A percentile compares a stretch with the other conserved stretches of the same genome.
Evolutionary conservation across 2,113 vertebrate genomes (phyloP).

Genomic region (Xenopus laevis): DNA sequence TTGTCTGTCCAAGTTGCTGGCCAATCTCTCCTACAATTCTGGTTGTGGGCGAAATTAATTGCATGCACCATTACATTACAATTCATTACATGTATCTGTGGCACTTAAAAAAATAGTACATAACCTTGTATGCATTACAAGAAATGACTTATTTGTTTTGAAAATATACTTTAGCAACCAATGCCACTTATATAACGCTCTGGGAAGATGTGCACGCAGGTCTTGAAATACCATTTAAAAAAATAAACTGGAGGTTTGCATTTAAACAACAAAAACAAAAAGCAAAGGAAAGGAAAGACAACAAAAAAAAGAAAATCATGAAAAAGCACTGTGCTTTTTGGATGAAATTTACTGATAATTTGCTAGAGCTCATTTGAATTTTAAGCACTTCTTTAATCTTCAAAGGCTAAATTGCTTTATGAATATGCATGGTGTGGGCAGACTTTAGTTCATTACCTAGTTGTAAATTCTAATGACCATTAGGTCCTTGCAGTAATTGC

Average conservation of each 20-base stretch:
- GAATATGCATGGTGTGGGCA: conserved; percentile 99
- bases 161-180: no score
- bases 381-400: conserved; percentile 99
- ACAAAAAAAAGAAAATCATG: conserved; percentile 78
- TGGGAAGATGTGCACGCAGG: no score
- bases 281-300: conserved; percentile 45
- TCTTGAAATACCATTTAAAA: conserved; percentile 55
- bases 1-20: no score
- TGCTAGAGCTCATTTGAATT: conserved; percentile 99
- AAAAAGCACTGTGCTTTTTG: conserved; percentile 85
- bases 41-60: no score
- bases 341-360: conserved; percentile 98
- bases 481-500: conserved; percentile 99
- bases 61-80: no score
- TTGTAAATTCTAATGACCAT: conserved; percentile 99
- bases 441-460: conserved; percentile 99
- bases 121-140: no score
- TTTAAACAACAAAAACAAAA: conserved; percentile 49
- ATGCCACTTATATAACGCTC: no score
- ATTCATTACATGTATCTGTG: no score
- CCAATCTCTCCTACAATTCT: no score
- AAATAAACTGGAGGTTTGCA: conserved; percentile 60
- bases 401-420: conserved; percentile 99
- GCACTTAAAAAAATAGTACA: no score
- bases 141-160: no score